These are phyloP conservation scores for Numida meleagris DNA, from an alignment of 2,113 vertebrate species.

Conservation along the genomic window DNA sequence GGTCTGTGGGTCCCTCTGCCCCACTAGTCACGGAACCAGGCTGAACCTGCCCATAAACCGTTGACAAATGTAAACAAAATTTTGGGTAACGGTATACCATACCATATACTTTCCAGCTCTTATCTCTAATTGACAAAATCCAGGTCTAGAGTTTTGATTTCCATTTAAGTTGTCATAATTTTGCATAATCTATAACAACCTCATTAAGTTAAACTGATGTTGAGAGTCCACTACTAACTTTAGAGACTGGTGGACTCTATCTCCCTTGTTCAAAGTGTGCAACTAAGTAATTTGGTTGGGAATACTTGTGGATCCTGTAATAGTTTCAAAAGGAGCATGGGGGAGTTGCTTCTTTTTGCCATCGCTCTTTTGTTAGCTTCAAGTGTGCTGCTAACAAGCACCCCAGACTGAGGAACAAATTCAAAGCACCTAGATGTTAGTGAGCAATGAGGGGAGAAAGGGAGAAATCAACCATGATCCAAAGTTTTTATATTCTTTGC, in stretches of 20 bases:
- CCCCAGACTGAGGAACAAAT: background rate
- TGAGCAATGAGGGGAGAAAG: background rate
- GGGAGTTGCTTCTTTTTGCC: background rate
- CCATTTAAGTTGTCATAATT: background rate
- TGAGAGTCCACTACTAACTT: background rate
- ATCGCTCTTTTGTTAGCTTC: background rate
- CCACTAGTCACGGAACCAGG: too few relatives aligned
- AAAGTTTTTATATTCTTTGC: background rate
- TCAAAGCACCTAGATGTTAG: background rate
- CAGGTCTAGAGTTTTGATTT: background rate
- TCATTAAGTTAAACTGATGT: background rate
- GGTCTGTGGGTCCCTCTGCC: too few relatives aligned
- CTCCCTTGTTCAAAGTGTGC: background rate
- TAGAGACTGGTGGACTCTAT: background rate
- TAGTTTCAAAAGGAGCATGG: background rate
- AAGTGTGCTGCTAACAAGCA: background rate
- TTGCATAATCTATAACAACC: background rate
- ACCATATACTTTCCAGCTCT: background rate
- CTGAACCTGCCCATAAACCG: too few relatives aligned
- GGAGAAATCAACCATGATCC: background rate
- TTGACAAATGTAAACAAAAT: background rate
- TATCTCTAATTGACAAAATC: background rate
- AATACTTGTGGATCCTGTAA: background rate
- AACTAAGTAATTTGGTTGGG: background rate
- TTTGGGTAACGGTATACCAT: background rate